Percentiles rank a stretch among this genome's conserved stretches.
These are phyloP conservation scores for Agriopis aurantiaria DNA, from an alignment of 2,888 invertebrate genomes.

Conservation along the genomic window DNA sequence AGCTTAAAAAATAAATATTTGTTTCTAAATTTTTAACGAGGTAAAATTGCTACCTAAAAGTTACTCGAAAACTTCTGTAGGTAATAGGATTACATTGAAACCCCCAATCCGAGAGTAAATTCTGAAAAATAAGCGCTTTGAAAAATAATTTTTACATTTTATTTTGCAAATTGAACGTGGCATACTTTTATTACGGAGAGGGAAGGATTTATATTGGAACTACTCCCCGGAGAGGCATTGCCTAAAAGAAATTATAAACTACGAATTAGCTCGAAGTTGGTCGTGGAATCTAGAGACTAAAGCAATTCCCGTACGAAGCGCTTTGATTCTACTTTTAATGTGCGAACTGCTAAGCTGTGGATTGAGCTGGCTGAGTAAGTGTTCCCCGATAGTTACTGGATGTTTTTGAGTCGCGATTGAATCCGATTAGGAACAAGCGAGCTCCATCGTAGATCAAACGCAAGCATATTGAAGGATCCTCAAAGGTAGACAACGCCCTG, in stretches of 20 bases:
- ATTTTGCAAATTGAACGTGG: neutral
- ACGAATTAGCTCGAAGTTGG: neutral
- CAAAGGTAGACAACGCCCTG: too few relatives aligned
- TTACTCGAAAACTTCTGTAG: slow-evolving; percentile 9
- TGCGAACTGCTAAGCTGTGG: too few relatives aligned
- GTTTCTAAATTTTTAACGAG: slow-evolving; percentile 20
- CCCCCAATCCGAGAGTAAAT: slow-evolving; percentile 15
- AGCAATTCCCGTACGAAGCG: slow-evolving; percentile 13
- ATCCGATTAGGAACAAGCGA: too few relatives aligned
- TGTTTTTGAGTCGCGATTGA: too few relatives aligned
- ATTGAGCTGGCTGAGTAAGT: too few relatives aligned
- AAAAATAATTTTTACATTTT: slow-evolving; percentile 10
- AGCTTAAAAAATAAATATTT: slow-evolving; percentile 16
- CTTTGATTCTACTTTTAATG: too few relatives aligned
- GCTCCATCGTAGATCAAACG: too few relatives aligned
- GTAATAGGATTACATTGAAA: slow-evolving; percentile 18
- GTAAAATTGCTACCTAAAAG: slow-evolving; percentile 21
- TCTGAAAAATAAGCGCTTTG: slow-evolving; percentile 8
- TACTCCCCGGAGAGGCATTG: slow-evolving; percentile 15
- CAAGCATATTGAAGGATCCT: too few relatives aligned
- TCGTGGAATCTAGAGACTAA: neutral
- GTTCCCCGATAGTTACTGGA: too few relatives aligned
- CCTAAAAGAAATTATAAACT: slow-evolving; percentile 39
- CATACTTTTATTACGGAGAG: slow-evolving; percentile 11
- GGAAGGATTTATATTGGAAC: neutral